Conservation (phyloP, 2,888 invertebrate species). For the Ophion obscuratus region DNA sequence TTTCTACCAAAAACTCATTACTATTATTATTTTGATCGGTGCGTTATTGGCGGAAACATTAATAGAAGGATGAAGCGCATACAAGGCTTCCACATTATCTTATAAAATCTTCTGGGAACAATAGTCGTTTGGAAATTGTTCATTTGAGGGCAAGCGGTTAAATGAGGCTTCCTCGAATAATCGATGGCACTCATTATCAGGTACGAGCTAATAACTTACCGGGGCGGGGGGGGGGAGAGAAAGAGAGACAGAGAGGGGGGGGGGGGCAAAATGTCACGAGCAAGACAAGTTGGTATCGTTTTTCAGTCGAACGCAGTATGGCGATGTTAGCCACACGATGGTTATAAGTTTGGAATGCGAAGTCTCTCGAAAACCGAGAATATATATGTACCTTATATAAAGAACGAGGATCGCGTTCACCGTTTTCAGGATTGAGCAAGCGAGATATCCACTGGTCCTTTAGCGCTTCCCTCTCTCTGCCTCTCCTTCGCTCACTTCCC, state of each 20-base stretch:
- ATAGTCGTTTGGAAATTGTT: too few species aligned
- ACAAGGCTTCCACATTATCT: too few species aligned
- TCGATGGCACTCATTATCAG: too few species aligned
- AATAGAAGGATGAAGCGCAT: too few species aligned
- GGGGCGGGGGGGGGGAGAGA: too few species aligned
- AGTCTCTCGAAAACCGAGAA: slow-evolving; percentile 11
- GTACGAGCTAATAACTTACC: neutral
- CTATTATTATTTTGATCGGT: too few species aligned
- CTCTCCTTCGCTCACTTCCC: neutral
- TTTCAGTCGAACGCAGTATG: slow-evolving; percentile 1
- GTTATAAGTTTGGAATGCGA: slow-evolving; percentile 51
- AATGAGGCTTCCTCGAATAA: too few species aligned
- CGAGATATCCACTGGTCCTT: slow-evolving; percentile 24
- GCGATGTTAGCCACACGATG: neutral
- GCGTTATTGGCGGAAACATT: too few species aligned
- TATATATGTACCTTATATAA: slow-evolving; percentile 16
- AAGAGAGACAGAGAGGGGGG: neutral
- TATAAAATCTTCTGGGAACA: too few species aligned
- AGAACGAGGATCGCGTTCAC: slow-evolving; percentile 15
- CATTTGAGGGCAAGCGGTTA: too few species aligned
- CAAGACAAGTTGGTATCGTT: slow-evolving; percentile 37
- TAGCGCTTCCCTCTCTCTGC: neutral
- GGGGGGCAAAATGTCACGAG: slow-evolving; percentile 8
- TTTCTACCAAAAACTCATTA: too few species aligned
- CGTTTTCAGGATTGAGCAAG: slow-evolving; percentile 30